Base-by-base conservation (phyloP, 2,888 invertebrate species). In the Crepidodera aurea region DNA sequence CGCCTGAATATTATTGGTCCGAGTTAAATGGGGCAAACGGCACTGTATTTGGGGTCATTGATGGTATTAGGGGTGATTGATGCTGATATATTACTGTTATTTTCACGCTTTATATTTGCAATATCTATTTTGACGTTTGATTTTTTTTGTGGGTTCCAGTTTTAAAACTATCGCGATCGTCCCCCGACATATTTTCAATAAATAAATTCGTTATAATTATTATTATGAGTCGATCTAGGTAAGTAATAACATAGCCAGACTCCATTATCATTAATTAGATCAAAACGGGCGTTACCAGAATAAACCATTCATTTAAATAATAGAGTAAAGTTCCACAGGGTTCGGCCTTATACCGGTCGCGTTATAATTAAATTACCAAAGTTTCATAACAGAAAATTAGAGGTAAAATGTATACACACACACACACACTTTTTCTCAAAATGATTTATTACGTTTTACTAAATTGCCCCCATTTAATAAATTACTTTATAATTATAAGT, bases 401-500 rank as follows among this genome's bases (percentile, higher is more conserved):
- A 27, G 64, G 57, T 60, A 60, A n/a, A n/a, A 60, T 53, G 48
- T 51, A 56, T 56, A 60, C 51, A n/a, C n/a, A n/a, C n/a, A n/a
- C n/a, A n/a, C n/a, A n/a, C n/a, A 64, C 56, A 54, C 58, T 27
- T 51, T 50, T 29, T 44, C 48, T n/a, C 18, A 5, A 18, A 48
- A 63, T 64, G 64, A 64, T 64, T 64, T 61, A 64, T 64, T 48
- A 51, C 61, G 37, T 62, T 65, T 62, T 62, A 62, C 57, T 46
- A 59, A 65, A 65, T 62, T 65, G 65, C 55, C 42, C 44, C 65
- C 55, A 65, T 65, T 65, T 65, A 64, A 55, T 57, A 65, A 65
- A 62, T 61, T 65, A 61, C 65, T 58, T 65, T 65, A 62, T 65
- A 65, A 65, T 65, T 65, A 65, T 61, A 53, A 57, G 54, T 50